phyloP scores from a whole-genome alignment of 2,888 invertebrate species.

The Aphrophora alni region DNA sequence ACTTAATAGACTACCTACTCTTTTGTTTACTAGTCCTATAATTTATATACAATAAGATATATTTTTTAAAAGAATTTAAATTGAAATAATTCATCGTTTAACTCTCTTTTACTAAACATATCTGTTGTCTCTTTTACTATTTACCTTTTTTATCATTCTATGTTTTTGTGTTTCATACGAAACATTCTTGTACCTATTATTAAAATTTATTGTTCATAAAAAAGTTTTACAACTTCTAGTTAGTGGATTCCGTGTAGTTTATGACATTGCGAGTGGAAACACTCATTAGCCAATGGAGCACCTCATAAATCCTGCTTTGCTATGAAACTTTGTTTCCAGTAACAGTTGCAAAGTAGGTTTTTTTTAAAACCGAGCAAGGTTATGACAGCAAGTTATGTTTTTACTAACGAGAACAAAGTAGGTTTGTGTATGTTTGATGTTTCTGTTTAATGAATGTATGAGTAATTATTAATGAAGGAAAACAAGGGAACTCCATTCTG shows the following conservation, averaged over 20 bases:
- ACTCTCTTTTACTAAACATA: too few relatives aligned
- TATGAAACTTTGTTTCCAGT: background rate
- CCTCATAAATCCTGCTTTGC: background rate
- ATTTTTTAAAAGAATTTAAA: too few relatives aligned
- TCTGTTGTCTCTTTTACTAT: background rate
- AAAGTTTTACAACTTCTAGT: background rate
- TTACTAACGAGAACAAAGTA: background rate
- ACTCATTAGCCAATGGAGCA: background rate
- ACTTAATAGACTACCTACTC: too few relatives aligned
- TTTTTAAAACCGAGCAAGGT: background rate
- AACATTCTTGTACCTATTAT: too few relatives aligned
- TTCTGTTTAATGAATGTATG: background rate
- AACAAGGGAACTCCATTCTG: background rate
- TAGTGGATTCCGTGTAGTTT: background rate
- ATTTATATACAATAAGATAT: too few relatives aligned
- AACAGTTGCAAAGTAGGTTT: too few relatives aligned
- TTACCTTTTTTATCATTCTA: too few relatives aligned
- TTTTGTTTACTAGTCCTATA: too few relatives aligned
- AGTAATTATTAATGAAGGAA: background rate
- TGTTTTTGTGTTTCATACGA: too few relatives aligned
- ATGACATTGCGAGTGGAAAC: background rate
- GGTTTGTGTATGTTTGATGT: background rate
- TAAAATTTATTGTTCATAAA: background rate
- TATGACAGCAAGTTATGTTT: background rate
- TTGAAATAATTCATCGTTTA: too few relatives aligned